phyloP scores from a whole-genome alignment of 2,797 vertebrate species.

The Dendrocincla fuliginosa region DNA sequence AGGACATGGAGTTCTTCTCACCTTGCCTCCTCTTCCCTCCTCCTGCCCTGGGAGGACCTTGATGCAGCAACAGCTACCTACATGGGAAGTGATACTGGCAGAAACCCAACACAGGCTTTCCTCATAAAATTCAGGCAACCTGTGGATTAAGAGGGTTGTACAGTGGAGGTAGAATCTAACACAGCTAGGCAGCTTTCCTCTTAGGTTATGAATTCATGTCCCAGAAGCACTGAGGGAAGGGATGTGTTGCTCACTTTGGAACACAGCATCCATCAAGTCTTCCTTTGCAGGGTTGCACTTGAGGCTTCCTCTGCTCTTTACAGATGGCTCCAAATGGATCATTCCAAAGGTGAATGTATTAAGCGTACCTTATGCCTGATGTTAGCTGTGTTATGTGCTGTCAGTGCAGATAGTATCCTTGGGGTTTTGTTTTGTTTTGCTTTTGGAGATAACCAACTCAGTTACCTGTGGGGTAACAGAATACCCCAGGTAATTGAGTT shows the following conservation, averaged over 20 bases:
- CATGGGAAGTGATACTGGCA: neutral
- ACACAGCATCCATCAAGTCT: accelerated
- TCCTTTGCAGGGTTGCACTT: neutral
- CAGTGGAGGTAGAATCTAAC: neutral
- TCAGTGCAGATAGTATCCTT: neutral
- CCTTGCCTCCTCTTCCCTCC: neutral
- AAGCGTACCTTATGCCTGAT: neutral
- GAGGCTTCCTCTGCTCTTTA: neutral
- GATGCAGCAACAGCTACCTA: neutral
- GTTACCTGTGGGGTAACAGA: neutral
- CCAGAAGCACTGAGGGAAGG: neutral
- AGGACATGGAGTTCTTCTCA: neutral
- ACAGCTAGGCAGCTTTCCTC: neutral
- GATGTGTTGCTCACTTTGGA: neutral
- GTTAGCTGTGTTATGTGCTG: neutral
- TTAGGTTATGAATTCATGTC: neutral
- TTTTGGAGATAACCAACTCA: neutral
- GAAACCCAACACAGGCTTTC: neutral
- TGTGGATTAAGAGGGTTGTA: neutral
- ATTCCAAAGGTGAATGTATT: neutral
- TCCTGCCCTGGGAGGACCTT: neutral
- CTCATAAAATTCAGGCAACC: neutral
- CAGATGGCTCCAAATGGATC: neutral
- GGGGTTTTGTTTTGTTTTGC: neutral
- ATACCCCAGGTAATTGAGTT: neutral